phyloP scores from a whole-genome alignment of 2,888 invertebrate species.

The Troglohyphantes excavatus region DNA sequence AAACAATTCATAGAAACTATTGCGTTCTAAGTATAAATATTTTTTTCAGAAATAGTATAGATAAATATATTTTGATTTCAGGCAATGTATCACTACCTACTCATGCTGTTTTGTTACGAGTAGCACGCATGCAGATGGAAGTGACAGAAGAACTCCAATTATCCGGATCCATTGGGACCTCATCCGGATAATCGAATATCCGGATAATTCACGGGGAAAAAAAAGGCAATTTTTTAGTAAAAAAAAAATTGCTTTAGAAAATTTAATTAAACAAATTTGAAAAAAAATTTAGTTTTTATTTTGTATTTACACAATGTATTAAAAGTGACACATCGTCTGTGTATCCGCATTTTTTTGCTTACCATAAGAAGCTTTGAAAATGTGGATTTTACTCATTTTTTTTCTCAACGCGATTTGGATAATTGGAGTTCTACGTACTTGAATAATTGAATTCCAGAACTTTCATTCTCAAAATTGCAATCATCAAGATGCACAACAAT shows the following conservation, averaged over 20 bases:
- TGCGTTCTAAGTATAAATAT: slow-evolving; percentile 1
- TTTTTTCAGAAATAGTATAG: slow-evolving; percentile 20
- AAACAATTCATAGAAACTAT: slow-evolving; percentile 5
- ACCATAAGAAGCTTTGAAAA: slow-evolving; percentile 5
- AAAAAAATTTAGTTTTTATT: too few species aligned
- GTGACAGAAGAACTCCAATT: slow-evolving; percentile 40
- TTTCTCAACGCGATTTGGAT: too few species aligned
- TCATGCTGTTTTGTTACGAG: slow-evolving; percentile 60
- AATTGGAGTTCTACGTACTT: too few species aligned
- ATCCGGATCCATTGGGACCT: too few species aligned
- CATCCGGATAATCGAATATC: too few species aligned
- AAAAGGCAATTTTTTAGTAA: too few species aligned
- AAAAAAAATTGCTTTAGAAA: too few species aligned
- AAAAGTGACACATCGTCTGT: too few species aligned
- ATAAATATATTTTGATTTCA: slow-evolving; percentile 18
- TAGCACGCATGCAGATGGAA: slow-evolving; percentile 59
- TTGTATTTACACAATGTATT: too few species aligned
- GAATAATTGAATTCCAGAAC: not conserved
- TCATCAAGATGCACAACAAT: slow-evolving; percentile 53
- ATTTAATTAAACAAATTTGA: too few species aligned
- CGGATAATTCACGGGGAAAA: too few species aligned
- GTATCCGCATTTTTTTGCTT: slow-evolving; percentile 10
- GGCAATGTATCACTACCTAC: slow-evolving; percentile 63
- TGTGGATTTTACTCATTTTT: too few species aligned
- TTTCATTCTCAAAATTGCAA: slow-evolving; percentile 60